Base-by-base conservation (phyloP, 2,797 vertebrate species). In the Delichon dasypus region DNA sequence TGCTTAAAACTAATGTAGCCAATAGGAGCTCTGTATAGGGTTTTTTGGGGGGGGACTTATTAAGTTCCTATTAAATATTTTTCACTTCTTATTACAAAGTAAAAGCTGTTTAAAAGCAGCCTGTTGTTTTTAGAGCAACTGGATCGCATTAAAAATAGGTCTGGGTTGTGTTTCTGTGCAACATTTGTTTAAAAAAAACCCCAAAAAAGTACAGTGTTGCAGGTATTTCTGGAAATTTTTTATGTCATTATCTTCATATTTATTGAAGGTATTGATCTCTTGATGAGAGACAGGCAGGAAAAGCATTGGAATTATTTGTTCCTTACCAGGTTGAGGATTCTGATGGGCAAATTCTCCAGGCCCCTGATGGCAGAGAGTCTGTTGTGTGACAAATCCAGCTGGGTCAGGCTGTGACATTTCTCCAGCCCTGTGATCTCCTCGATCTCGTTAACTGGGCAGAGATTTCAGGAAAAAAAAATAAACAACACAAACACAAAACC, bases 331-430 rank as follows among this genome's bases (percentile, higher is more conserved):
- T 96, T 97, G 78, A 99, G 98, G 38, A 97, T 85, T 95, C 85
- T 98, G 94, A 99, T 97, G 13, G 98, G 98, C 22, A 99, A 91
- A 18, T 91, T 61, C 42, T 96, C 93, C 92, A 99, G 96, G 55
- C 98, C 97, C 5, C 68, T 65, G 89, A 99, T 97, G n/a, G 64
- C 78, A 2, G n/a, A 65, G 94, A 99, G 97, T 91, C 82, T 98
- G 98, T 99, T 99, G 92, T 98, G 96, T 10, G 98, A 98, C 96
- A 99, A 61, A 62, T 98, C 99, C 48, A 99, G 98, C 45, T 98
- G 96, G 55, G 64, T 97, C 60, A 99, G 98, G 51, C 90, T 98
- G 71, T 38, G 90, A 85, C 99, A 99, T 2, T 96, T 94, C 92
- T 98, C 97, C 48, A 99, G 97, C 25, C 99, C 99, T 10, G 6